Conservation (phyloP, 2,888 invertebrate genomes). For the Metacarcinus magister region DNA sequence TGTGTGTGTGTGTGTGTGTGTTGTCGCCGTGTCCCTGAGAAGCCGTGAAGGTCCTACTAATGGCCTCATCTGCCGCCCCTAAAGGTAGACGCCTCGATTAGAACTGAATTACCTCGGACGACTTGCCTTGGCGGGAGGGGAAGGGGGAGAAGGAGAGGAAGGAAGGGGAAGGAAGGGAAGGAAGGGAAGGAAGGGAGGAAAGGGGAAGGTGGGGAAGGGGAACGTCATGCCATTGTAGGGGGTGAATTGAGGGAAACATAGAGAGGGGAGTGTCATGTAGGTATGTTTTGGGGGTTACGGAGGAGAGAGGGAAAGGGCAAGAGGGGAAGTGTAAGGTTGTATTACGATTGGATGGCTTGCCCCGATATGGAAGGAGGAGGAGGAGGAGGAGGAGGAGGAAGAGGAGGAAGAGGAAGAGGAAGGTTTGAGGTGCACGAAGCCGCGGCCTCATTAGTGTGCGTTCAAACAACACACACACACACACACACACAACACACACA, state of each 20-base stretch:
- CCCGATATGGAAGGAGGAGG: no score
- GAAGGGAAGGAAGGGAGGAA: neutral
- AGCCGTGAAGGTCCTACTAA: neutral
- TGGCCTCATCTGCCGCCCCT: neutral
- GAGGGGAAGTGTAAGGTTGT: no score
- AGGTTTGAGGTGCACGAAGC: no score
- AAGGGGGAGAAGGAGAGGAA: neutral
- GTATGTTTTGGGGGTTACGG: neutral
- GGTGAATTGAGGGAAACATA: neutral
- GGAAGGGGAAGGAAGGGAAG: neutral
- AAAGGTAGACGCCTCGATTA: neutral
- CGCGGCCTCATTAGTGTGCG: no score
- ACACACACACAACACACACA: no score
- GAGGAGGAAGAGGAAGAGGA: no score
- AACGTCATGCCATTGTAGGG: neutral
- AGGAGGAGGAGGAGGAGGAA: no score
- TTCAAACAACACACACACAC: no score
- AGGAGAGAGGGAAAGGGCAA: neutral
- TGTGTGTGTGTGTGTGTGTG: slow-evolving; percentile 44
- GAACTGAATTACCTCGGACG: neutral
- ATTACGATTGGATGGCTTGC: no score
- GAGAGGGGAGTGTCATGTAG: neutral
- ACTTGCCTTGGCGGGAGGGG: neutral
- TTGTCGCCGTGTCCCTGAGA: slow-evolving; percentile 22
- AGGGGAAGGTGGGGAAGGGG: neutral